phyloP scores from a whole-genome alignment of 2,113 vertebrate genomes.

The Psephotus haematonotus region DNA sequence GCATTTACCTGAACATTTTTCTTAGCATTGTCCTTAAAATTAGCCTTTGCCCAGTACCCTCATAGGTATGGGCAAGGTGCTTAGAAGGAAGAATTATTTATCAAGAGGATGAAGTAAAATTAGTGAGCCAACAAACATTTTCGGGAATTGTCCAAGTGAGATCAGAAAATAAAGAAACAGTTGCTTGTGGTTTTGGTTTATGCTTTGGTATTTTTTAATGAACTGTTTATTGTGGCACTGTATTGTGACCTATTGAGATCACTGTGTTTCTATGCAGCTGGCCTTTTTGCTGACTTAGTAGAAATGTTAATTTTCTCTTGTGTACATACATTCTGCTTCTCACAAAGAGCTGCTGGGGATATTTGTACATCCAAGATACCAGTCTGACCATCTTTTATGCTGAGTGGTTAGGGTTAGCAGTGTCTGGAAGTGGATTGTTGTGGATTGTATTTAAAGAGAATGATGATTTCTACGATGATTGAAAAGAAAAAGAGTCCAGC shows the following conservation, averaged over 20 bases:
- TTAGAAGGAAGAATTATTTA: not conserved
- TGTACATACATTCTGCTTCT: not conserved
- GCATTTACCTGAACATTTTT: not conserved
- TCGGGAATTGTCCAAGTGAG: not conserved
- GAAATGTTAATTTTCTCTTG: not conserved
- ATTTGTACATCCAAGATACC: not conserved
- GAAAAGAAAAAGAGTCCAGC: not conserved
- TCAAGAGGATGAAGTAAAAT: not conserved
- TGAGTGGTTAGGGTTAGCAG: not conserved
- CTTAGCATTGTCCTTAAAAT: not conserved
- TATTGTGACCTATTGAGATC: not conserved
- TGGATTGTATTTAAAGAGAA: not conserved
- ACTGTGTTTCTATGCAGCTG: not conserved
- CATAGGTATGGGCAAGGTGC: not conserved
- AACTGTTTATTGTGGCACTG: not conserved
- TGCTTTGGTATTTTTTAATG: not conserved
- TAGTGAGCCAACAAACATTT: not conserved
- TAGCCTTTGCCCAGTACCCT: not conserved
- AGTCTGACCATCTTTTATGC: not conserved
- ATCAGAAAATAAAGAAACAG: not conserved
- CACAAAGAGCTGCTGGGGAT: not conserved
- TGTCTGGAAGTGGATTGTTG: not conserved
- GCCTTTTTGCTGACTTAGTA: not conserved
- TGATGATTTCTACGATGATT: not conserved
- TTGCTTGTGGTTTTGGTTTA: not conserved